Conservation (phyloP, 2,113 vertebrate genomes). For the Trogon surrucura region DNA sequence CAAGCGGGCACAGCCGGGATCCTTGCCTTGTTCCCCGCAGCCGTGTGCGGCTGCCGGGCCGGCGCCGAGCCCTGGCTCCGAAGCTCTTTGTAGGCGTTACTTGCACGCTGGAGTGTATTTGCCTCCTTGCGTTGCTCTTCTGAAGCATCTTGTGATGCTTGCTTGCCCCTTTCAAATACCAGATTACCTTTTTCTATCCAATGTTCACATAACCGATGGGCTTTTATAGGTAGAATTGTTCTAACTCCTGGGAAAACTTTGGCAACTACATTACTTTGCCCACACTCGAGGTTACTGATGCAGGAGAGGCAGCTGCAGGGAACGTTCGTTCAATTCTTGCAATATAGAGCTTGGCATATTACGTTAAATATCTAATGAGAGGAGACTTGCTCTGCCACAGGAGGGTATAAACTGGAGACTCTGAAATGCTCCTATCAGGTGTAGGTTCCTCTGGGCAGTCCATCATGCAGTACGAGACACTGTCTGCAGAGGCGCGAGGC, state of each 20-base stretch:
- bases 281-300: background rate
- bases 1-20: fast-evolving
- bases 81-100: fast-evolving
- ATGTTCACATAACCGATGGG: background rate
- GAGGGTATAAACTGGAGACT: background rate
- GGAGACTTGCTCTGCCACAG: background rate
- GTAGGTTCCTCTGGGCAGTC: background rate
- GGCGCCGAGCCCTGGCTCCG: fast-evolving
- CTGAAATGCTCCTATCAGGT: background rate
- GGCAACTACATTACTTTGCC: fast-evolving
- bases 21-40: fast-evolving
- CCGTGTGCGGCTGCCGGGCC: fast-evolving
- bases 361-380: background rate
- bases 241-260: background rate
- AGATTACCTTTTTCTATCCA: background rate
- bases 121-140: background rate
- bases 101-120: background rate
- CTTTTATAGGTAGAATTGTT: background rate
- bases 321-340: background rate
- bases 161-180: background rate
- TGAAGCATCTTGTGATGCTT: background rate
- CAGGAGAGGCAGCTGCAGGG: background rate
- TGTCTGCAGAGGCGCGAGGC: fast-evolving
- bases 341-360: background rate
- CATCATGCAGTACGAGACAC: fast-evolving